Percentiles rank a stretch among this genome's conserved stretches.
Conservation (phyloP, 2,888 invertebrate genomes). For the Clivina fossor region DNA sequence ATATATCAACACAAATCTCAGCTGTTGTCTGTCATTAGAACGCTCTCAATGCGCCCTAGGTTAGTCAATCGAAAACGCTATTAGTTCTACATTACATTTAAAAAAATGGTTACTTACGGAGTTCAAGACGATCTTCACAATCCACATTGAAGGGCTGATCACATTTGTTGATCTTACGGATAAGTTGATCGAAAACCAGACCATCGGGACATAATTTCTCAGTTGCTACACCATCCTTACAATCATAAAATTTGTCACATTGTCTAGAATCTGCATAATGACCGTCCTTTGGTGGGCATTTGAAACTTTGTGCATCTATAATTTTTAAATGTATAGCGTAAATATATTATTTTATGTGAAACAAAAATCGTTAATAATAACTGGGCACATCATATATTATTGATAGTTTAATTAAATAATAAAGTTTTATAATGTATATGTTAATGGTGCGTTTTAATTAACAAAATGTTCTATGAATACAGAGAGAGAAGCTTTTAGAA, state of each 20-base stretch:
- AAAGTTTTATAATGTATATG: neutral
- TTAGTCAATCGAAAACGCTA: too few relatives aligned
- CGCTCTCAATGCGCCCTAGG: too few relatives aligned
- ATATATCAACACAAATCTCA: too few relatives aligned
- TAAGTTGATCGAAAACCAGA: constrained; percentile 81
- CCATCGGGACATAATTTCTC: constrained; percentile 86
- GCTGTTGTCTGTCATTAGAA: too few relatives aligned
- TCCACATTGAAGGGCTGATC: constrained; percentile 92
- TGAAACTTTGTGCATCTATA: constrained; percentile 64
- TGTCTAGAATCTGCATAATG: constrained; percentile 78
- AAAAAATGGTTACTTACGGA: constrained; percentile 69
- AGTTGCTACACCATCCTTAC: constrained; percentile 69
- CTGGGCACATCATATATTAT: too few relatives aligned
- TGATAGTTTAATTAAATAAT: neutral
- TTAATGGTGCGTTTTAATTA: neutral
- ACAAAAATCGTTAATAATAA: too few relatives aligned
- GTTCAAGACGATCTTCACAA: constrained; percentile 82
- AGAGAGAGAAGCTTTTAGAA: too few relatives aligned
- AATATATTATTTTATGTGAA: constrained; percentile 24
- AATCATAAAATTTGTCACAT: constrained; percentile 86
- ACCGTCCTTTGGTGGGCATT: constrained; percentile 80
- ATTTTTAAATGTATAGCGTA: too few relatives aligned
- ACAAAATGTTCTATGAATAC: too few relatives aligned
- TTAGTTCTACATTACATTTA: too few relatives aligned
- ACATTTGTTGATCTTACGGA: constrained; percentile 86